Conservation (phyloP, 2,797 vertebrate genomes). For the Eutrigla gurnardus region DNA sequence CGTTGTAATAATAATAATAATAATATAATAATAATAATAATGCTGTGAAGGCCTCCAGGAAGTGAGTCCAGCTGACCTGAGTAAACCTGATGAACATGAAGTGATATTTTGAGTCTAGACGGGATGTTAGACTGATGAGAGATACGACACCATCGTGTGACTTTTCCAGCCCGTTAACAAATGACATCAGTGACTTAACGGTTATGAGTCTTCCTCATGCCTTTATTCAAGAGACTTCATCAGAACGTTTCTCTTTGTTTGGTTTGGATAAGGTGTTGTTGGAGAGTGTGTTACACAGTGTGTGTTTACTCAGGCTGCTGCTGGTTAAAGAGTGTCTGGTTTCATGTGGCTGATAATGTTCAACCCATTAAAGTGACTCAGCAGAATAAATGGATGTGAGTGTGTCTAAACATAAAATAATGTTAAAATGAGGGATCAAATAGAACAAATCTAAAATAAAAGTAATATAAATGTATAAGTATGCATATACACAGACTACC, state of each 20-base stretch:
- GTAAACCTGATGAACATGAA: neutral
- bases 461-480: too few relatives aligned
- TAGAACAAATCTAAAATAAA: too few relatives aligned
- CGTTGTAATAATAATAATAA: too few relatives aligned
- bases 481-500: too few relatives aligned
- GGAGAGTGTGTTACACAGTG: conserved; percentile 13
- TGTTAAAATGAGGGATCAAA: too few relatives aligned
- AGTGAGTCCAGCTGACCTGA: too few relatives aligned
- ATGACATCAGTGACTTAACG: neutral
- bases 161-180: neutral
- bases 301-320: conserved; percentile 45
- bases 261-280: neutral
- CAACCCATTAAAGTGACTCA: neutral
- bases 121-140: too few relatives aligned
- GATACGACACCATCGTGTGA: neutral
- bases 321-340: conserved; percentile 58
- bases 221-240: neutral
- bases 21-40: too few relatives aligned
- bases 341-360: neutral
- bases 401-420: too few relatives aligned
- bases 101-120: too few relatives aligned
- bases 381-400: neutral
- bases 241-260: too few relatives aligned
- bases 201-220: neutral
- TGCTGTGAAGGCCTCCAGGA: too few relatives aligned